Percentiles rank a stretch among this genome's conserved stretches.
phyloP scores from a whole-genome alignment of 2,888 invertebrate species.

The Tryphoninae sp. region DNA sequence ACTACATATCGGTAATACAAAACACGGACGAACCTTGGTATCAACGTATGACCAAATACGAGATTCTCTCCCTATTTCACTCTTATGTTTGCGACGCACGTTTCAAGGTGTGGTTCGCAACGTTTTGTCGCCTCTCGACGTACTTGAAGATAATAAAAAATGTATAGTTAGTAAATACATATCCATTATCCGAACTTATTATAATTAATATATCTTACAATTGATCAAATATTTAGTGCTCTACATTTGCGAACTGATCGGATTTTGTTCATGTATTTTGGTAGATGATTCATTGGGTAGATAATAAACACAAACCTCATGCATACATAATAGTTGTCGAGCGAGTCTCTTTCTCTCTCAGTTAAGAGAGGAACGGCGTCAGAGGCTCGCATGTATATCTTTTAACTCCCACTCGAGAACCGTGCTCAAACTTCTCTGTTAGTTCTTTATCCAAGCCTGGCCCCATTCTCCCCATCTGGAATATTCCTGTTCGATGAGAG shows the following conservation, averaged over 20 bases:
- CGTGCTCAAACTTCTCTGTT: slow-evolving; percentile 1
- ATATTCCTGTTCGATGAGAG: slow-evolving; percentile 53
- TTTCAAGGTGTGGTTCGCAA: slow-evolving; percentile 13
- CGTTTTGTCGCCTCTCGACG: background rate
- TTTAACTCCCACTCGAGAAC: slow-evolving; percentile 40
- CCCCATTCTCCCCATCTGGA: slow-evolving; percentile 57
- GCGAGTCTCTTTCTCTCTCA: background rate
- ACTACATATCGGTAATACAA: slow-evolving; percentile 8
- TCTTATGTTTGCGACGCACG: slow-evolving; percentile 1
- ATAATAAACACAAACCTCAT: slow-evolving; percentile 19
- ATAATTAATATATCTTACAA: background rate
- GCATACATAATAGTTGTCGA: background rate
- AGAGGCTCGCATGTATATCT: background rate
- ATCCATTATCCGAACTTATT: background rate
- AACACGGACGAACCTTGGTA: slow-evolving; percentile 43
- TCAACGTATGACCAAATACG: slow-evolving; percentile 34
- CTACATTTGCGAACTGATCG: slow-evolving; percentile 18
- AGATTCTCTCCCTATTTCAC: background rate
- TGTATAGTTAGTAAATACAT: background rate
- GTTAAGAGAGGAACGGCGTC: background rate
- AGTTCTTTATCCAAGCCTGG: slow-evolving; percentile 27
- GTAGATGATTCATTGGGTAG: slow-evolving; percentile 7
- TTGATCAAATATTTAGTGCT: slow-evolving; percentile 12
- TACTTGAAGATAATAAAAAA: too few relatives aligned
- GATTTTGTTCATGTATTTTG: background rate